A percentile compares a stretch with the other conserved stretches of the same genome.
Conservation (phyloP, 2,113 vertebrate species). For the Rhegmatorhina hoffmannsi region DNA sequence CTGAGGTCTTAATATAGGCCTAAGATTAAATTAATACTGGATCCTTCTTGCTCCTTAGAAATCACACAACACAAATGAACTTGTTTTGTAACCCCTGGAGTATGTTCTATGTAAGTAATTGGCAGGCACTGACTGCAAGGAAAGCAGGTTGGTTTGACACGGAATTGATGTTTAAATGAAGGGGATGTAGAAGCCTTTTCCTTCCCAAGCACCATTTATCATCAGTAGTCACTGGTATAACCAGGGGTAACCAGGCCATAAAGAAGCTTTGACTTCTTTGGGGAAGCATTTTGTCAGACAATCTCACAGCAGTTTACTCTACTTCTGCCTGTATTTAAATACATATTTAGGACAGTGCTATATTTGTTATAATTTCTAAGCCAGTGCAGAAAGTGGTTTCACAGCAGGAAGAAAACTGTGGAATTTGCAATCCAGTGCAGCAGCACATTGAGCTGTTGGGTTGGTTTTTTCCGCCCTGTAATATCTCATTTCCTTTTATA, state of each 20-base stretch:
- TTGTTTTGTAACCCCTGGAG: background rate
- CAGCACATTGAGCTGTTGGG: background rate
- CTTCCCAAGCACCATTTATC: background rate
- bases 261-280: background rate
- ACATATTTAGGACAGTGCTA: background rate
- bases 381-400: background rate
- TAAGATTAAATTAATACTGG: background rate
- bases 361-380: background rate
- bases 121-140: background rate
- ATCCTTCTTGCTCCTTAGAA: background rate
- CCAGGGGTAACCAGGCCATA: background rate
- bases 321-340: background rate
- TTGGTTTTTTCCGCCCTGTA: background rate
- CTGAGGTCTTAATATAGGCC: background rate
- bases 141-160: background rate
- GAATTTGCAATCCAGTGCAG: background rate
- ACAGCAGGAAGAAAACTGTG: background rate
- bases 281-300: background rate
- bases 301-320: background rate
- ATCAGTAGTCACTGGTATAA: background rate
- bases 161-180: background rate
- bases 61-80: background rate
- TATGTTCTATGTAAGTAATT: background rate
- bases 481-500: conserved; percentile 27
- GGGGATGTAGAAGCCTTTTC: background rate